Evolutionary conservation across 2,888 invertebrate species (phyloP).

Genomic region (Drosophila quinaria): DNA sequence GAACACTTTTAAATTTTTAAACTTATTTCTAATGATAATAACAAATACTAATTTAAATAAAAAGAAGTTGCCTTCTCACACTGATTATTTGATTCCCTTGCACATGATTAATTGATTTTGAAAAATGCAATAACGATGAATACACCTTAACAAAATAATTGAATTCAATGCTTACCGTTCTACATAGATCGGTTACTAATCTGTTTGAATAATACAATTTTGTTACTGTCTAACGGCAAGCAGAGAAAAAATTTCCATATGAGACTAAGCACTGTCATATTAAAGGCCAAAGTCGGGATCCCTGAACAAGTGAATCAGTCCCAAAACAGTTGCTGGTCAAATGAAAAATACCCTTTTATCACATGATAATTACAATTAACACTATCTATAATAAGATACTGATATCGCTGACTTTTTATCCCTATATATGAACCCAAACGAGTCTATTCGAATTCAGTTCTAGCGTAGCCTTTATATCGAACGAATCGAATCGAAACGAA

Average conservation of each 20-base stretch:
- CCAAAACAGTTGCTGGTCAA: conserved; percentile 4
- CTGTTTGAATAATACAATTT: no score
- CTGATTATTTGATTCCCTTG: not conserved
- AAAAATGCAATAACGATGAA: no score
- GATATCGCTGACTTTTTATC: conserved; percentile 27
- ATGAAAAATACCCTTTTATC: conserved; percentile 12
- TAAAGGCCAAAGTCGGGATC: not conserved
- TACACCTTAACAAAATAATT: no score
- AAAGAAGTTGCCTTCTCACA: not conserved
- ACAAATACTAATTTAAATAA: not conserved
- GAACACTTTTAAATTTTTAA: not conserved
- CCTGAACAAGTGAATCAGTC: conserved; percentile 18
- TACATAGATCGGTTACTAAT: no score
- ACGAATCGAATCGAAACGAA: conserved; percentile 21
- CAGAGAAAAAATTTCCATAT: no score
- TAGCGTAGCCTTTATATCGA: conserved; percentile 24
- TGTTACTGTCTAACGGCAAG: no score
- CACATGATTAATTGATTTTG: no score
- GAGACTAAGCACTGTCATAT: not conserved
- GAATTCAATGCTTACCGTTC: no score
- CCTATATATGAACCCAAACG: conserved; percentile 28
- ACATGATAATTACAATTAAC: conserved; percentile 41
- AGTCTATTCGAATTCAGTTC: conserved; percentile 30
- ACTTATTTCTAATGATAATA: not conserved
- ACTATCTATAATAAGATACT: conserved; percentile 48